Base-by-base conservation (phyloP, 2,888 invertebrate species). In the Tachina lurida region DNA sequence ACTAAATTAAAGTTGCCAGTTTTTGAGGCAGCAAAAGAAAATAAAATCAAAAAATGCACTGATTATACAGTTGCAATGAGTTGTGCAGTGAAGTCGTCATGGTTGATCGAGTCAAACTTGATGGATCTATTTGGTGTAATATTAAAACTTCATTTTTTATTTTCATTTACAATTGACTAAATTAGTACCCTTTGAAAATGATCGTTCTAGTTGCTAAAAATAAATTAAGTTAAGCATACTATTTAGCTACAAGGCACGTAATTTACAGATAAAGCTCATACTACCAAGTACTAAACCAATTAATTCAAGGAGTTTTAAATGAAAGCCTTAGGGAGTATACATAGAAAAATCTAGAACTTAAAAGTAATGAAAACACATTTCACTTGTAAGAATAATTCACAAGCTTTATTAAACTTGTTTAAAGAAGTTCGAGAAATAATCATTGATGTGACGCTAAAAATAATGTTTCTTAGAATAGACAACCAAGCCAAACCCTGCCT, bases 161-260 rank as follows among this genome's bases (percentile, higher is more conserved):
- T 15, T 62, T 62, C 10, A 43, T 56, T 43, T 56, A 45, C 39
- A 10, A 45, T 56, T 67, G 13, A 15, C 47, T 31, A n/a, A 67
- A 76, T 60, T 67, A 49, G 15, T 41, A 17, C 41, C 5, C 68
- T 60, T 49, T 31, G 9, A 47, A 15, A 60, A 60, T 68, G 41
- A 60, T 41, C 60, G 31, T 68, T 49, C 15, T 45, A n/a, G 74
- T 74, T 15, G 74, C 63, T 74, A 74, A 49, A 74, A 74, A 74
- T 74, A 74, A 74, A 74, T 52, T 19, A 49, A 52, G 5, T 52
- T 10, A 19, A 73, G 10, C n/a, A 60, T 9, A 13, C 47, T 49
- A 49, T 73, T 73, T 47, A 39, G 19, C 60, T 10, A 19, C 45
- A 62, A 49, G 75, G 65, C 75, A 65, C 45, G 65, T 76, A 54